phyloP scores from a whole-genome alignment of 2,113 vertebrate species.

The Athene cunicularia region DNA sequence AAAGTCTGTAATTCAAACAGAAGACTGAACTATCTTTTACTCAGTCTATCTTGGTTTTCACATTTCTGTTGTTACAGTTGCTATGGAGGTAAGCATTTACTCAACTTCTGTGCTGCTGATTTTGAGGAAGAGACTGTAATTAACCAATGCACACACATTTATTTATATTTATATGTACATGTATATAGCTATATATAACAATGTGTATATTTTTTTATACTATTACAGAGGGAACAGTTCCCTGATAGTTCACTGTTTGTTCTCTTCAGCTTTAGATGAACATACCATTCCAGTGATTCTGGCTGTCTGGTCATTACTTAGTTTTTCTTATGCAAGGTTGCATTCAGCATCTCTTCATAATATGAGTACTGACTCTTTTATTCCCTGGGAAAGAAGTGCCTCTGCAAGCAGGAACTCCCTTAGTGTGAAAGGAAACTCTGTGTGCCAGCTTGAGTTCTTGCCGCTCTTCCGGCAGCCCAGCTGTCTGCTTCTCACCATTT shows the following conservation, averaged over 20 bases:
- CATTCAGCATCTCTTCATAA: neutral
- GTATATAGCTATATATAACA: neutral
- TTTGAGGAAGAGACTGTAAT: neutral
- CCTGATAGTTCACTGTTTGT: neutral
- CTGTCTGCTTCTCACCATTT: neutral
- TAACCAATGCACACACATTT: neutral
- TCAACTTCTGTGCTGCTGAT: neutral
- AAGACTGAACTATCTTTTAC: neutral
- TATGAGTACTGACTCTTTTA: neutral
- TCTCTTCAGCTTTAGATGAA: neutral
- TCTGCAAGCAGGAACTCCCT: neutral
- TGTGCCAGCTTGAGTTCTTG: neutral
- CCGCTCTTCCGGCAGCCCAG: neutral
- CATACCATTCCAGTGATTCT: neutral
- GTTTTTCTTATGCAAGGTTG: neutral
- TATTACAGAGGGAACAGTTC: neutral
- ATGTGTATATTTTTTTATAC: neutral
- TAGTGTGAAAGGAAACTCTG: neutral
- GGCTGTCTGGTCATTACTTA: neutral
- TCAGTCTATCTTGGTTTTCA: neutral
- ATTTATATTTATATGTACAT: neutral
- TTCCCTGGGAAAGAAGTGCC: neutral
- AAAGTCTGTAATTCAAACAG: neutral
- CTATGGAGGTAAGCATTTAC: neutral
- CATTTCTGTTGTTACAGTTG: neutral